A percentile compares a stretch with the other conserved stretches of the same genome.
phyloP scores from a whole-genome alignment of 2,888 invertebrate genomes.

The Teinopalpus imperialis region DNA sequence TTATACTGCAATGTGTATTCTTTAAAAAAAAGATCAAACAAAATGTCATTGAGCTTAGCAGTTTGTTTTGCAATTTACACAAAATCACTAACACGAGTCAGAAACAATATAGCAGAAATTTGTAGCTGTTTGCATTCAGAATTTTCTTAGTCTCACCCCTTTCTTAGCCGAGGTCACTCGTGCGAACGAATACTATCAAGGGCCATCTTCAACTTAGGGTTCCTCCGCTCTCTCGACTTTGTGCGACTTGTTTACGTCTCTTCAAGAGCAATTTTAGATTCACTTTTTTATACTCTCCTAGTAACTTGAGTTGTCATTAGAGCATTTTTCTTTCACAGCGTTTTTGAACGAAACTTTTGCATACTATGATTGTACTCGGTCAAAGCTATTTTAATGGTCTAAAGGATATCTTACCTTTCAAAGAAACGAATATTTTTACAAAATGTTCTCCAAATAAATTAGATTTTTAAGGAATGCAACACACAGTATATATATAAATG shows the following conservation, averaged over 20 bases:
- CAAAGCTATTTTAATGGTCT: constrained; percentile 35
- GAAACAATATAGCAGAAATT: constrained; percentile 11
- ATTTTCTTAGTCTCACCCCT: constrained; percentile 34
- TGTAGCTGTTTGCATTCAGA: constrained; percentile 20
- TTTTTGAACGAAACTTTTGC: constrained; percentile 40
- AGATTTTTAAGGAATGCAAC: too few species aligned
- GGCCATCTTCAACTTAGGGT: constrained; percentile 38
- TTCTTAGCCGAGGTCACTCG: constrained; percentile 43
- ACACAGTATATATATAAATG: too few species aligned
- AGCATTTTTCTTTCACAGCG: constrained; percentile 24
- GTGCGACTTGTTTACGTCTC: constrained; percentile 35
- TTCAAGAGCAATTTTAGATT: constrained; percentile 25
- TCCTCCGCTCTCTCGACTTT: constrained; percentile 42
- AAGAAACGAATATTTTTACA: too few species aligned
- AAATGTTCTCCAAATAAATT: too few species aligned
- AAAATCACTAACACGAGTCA: constrained; percentile 4
- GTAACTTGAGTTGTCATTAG: constrained; percentile 29
- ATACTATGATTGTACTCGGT: constrained; percentile 39
- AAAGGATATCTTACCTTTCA: too few species aligned
- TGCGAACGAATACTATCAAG: constrained; percentile 46
- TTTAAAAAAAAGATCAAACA: background rate
- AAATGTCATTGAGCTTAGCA: background rate
- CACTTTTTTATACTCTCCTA: constrained; percentile 25
- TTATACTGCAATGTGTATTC: too few species aligned
- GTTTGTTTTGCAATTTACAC: background rate